Conservation (phyloP, 1,140 invertebrate genomes). For the Diorhabda carinulata region DNA sequence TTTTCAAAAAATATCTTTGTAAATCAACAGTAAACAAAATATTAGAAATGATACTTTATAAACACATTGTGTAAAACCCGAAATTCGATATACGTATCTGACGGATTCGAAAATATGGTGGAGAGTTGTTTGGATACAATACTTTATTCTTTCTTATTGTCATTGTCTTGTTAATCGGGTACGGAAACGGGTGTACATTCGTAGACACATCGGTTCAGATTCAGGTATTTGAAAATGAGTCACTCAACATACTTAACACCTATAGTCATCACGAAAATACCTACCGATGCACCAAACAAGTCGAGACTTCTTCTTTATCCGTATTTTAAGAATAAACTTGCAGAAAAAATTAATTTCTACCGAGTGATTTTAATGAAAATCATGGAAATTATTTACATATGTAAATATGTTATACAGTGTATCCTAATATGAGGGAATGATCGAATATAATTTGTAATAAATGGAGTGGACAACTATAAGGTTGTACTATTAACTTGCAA, state of each 20-base stretch:
- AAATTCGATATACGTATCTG: too few species aligned
- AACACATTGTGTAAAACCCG: too few species aligned
- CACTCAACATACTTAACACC: neutral
- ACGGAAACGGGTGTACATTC: neutral
- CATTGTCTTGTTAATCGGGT: neutral
- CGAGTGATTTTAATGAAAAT: neutral
- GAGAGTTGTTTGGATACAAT: neutral
- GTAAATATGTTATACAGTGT: too few species aligned
- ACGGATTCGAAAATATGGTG: neutral
- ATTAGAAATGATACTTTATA: too few species aligned
- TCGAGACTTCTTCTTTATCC: neutral
- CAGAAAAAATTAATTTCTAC: neutral
- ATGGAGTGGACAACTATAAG: too few species aligned
- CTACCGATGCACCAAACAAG: neutral
- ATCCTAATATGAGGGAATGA: too few species aligned
- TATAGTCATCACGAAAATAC: constrained; percentile 1
- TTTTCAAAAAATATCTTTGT: too few species aligned
- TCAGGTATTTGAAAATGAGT: constrained; percentile 1
- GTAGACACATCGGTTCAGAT: neutral
- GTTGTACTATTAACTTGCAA: too few species aligned
- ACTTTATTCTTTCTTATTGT: neutral
- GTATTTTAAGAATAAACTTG: neutral
- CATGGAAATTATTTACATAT: neutral
- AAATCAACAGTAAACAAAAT: too few species aligned
- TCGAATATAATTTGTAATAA: too few species aligned